Evolutionary conservation across 2,888 invertebrate species (phyloP), one percentile per base, ranked within the genome.

Genomic region (Spialia ferax): DNA sequence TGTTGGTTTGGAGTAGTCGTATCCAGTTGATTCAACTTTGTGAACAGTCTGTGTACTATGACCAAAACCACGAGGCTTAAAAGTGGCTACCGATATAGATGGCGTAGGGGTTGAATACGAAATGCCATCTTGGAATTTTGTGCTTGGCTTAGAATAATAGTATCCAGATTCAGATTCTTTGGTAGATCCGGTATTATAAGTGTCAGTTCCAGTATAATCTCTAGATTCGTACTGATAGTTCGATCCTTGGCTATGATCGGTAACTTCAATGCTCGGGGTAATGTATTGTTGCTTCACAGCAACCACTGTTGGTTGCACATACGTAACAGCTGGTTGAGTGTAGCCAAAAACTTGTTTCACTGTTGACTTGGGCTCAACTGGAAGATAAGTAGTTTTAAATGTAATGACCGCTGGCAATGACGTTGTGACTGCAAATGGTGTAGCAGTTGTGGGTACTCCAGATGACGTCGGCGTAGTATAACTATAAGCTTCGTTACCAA

Each of bases 301-400:
- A 15, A 88, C 77, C 10, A 84, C 77, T 1, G 87, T 82, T 1
- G 92, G 91, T 76, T 91, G 90, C 3, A 93, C 90, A 50, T 85
- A 87, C 1, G 94, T 91, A 0, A 94, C 81, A 38, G 88, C 83
- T 8, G 94, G 92, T 74, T 91, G 92, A 42, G 90, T 80, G 66
- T 86, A 85, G 10, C 91, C 90, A 55, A 94, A 93, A 70, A 94
- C 79, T 83, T 94, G 89, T 71, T 90, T 91, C 2, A 93, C 79
- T 69, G 82, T 89, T 0, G 89, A 84, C 72, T 83, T 93, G 10
- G 93, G 92, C 32, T 79, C 80, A 79, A 88, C 82, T 38, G 91
- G 87, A 0, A 91, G 83, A 65, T 82, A 91, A 0, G 88, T 85
- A 20, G 91, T 90, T 78, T 84, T 92, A 56, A 88, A 91, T 3